Evolutionary conservation across 2,888 invertebrate genomes (phyloP).

Genomic region (Pristionchus exspectatus): DNA sequence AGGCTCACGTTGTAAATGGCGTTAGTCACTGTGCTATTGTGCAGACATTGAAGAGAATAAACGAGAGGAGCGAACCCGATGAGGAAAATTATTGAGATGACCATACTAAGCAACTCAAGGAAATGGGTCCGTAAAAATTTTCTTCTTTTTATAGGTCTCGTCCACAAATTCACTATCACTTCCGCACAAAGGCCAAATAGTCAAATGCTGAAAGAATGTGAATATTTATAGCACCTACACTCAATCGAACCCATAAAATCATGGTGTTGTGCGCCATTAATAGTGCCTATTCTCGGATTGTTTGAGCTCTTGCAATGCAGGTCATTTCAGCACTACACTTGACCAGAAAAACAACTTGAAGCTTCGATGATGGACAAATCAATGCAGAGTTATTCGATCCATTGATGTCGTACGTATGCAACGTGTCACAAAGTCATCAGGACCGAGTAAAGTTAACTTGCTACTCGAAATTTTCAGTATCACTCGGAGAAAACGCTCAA

Average conservation of each 20-base stretch:
- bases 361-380: too few species aligned
- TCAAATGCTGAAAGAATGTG: neutral
- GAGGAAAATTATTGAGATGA: neutral
- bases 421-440: too few species aligned
- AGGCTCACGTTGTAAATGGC: neutral
- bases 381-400: too few species aligned
- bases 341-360: neutral
- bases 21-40: neutral
- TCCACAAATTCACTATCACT: neutral
- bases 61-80: neutral
- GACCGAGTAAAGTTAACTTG: too few species aligned
- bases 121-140: neutral
- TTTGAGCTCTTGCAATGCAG: neutral
- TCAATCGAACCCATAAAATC: neutral
- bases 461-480: too few species aligned
- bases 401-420: too few species aligned
- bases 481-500: too few species aligned
- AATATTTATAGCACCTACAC: neutral
- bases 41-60: neutral
- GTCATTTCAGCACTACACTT: neutral
- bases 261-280: neutral
- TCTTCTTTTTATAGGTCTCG: neutral
- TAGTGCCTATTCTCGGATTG: neutral
- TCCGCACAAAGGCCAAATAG: neutral
- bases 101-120: neutral